Base-by-base conservation (phyloP, 1,140 invertebrate species). In the Penaeus indicus region DNA sequence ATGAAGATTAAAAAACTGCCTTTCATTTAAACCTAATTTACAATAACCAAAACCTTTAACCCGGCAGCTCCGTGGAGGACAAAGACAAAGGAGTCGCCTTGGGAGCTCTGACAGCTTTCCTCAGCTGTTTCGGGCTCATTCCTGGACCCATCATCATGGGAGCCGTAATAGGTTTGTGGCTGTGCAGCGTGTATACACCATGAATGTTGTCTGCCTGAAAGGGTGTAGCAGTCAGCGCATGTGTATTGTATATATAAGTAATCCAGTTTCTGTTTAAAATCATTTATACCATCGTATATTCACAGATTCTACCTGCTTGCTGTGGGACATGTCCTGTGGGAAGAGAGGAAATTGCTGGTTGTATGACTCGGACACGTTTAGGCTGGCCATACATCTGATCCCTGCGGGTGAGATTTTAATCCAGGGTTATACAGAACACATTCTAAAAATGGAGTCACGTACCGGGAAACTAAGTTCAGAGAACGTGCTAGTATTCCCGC, bases 91-190 rank as follows among this genome's bases (percentile, higher is more conserved):
- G 90, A 10, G 64, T 91, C 22, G 90, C 91, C 18, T 80, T 91
- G 10, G 91, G 91, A 3, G 81, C 89, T 11, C 75, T 90, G 22
- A 86, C 67, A 0, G 88, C 91, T 3, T 87, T 91, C 19, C 62
- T 90, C 47, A 90, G 85, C 80, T n/a, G 91, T 7, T 91, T 91
- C 32, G 90, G 86, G 42, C 91, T 91, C 84, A 91, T 91, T 78
- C 91, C 91, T 3, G 90, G 87, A 22, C 90, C 91, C 2, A 91
- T 91, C 75, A 82, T 91, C 61, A 91, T 90, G 85, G 91, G 91
- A 72, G 86, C 88, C 21, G 77, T 90, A 47, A 88, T 91, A 54
- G 91, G 88, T 85, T n/a, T 62, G 81, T 60, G 47, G 7, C 16
- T 54, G 54, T 13, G 54, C 1, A 11, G 16, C 10, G 54, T 54